A percentile compares a stretch with the other conserved stretches of the same genome.
phyloP scores from a whole-genome alignment of 2,888 invertebrate species.

The Steromphala cineraria region DNA sequence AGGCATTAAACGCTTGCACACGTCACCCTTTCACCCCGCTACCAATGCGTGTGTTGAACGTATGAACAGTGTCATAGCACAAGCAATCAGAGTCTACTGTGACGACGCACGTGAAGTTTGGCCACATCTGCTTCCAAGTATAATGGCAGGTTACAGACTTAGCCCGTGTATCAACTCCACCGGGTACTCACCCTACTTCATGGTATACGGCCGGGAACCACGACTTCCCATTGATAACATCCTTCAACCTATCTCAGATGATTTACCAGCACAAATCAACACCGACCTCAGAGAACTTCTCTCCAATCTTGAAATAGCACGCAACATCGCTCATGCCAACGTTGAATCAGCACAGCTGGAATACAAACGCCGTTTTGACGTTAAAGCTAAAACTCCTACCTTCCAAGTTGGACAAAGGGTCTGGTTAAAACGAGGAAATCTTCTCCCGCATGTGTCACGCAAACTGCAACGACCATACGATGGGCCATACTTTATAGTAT shows the following conservation, averaged over 20 bases:
- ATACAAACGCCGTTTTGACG: not conserved
- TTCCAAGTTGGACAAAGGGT: not conserved
- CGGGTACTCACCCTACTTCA: slow-evolving; percentile 13
- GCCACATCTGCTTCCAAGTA: slow-evolving; percentile 7
- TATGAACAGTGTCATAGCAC: slow-evolving; percentile 8
- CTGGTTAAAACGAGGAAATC: not conserved
- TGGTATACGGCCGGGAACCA: slow-evolving; percentile 22
- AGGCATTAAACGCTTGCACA: not conserved
- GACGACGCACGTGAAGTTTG: not conserved
- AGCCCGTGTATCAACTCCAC: slow-evolving; percentile 10
- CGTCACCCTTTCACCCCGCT: not conserved
- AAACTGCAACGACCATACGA: slow-evolving; percentile 14
- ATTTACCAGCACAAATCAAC: not conserved
- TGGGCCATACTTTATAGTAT: slow-evolving; percentile 20
- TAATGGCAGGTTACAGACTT: slow-evolving; percentile 13
- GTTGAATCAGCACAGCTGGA: not conserved
- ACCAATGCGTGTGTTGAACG: slow-evolving; percentile 20
- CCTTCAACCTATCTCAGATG: not conserved
- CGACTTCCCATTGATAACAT: not conserved
- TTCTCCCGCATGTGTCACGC: not conserved
- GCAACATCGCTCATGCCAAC: slow-evolving; percentile 1
- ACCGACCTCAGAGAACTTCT: not conserved
- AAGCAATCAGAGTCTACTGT: slow-evolving; percentile 6
- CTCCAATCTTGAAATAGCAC: not conserved
- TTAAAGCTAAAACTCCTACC: slow-evolving; percentile 1